These are phyloP conservation scores for Bombus ignitus DNA, from an alignment of 1,140 invertebrate species.

Conservation along the genomic window DNA sequence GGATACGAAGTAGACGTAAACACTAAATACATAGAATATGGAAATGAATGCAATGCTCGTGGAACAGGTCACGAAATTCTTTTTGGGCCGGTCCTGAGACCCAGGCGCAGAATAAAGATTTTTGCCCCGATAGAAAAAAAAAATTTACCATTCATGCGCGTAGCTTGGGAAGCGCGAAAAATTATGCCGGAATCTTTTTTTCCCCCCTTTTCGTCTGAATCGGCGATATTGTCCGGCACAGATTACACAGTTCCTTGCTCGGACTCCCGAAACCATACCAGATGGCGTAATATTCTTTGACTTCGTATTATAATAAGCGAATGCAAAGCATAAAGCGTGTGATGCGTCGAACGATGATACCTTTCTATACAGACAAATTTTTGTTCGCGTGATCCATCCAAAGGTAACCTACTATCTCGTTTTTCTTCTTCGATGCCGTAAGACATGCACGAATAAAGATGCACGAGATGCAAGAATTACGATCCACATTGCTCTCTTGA, in stretches of 20 bases:
- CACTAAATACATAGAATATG: constrained; percentile 56
- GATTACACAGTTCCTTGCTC: constrained; percentile 29
- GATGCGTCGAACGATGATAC: not conserved
- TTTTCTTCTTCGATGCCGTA: not conserved
- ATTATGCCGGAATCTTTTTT: constrained; percentile 37
- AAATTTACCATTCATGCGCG: constrained; percentile 28
- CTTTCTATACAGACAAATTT: not conserved
- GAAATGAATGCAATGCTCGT: constrained; percentile 50
- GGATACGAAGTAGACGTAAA: constrained; percentile 56
- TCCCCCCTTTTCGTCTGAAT: constrained; percentile 3
- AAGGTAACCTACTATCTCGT: no score
- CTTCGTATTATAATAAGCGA: constrained; percentile 24
- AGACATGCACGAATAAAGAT: not conserved
- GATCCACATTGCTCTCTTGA: no score
- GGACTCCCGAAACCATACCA: not conserved
- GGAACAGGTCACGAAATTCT: constrained; percentile 53
- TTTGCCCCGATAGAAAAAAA: not conserved
- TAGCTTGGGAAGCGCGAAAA: constrained; percentile 52
- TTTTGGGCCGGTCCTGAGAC: constrained; percentile 24
- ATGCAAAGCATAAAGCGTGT: not conserved
- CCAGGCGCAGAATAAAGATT: constrained; percentile 28
- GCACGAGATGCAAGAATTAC: not conserved
- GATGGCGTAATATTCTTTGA: constrained; percentile 45
- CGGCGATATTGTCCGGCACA: constrained; percentile 38
- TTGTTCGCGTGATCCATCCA: not conserved